phyloP scores from a whole-genome alignment of 1,140 invertebrate species.

The Adelges cooleyi region DNA sequence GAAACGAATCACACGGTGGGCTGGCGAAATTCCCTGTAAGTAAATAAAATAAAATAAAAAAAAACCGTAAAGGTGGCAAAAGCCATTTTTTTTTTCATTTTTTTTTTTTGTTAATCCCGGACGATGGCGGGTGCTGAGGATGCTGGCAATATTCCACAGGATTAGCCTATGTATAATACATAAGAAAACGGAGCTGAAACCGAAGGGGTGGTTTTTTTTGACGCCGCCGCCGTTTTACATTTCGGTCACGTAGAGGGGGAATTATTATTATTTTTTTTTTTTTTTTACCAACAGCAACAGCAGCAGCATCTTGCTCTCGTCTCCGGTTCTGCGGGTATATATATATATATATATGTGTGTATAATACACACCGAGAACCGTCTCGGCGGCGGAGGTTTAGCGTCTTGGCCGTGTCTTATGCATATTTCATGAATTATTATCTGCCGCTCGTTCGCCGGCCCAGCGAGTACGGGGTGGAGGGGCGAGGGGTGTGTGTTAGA shows the following conservation, averaged over 20 bases:
- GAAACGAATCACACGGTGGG: not conserved
- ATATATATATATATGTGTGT: not conserved
- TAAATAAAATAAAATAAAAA: constrained; percentile 14
- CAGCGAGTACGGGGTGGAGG: not conserved
- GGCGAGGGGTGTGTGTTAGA: no score
- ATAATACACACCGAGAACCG: not conserved
- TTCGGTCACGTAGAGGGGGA: constrained; percentile 26
- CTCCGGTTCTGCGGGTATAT: not conserved
- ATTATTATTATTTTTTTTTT: constrained; percentile 14
- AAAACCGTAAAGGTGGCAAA: not conserved
- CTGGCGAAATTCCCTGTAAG: not conserved
- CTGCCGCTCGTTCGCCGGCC: not conserved
- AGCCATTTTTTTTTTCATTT: not conserved
- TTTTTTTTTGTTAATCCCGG: not conserved
- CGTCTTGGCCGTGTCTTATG: constrained; percentile 13
- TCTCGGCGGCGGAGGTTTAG: not conserved
- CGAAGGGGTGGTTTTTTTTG: not conserved
- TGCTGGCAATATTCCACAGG: constrained; percentile 16
- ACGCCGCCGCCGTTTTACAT: not conserved
- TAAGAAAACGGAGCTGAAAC: constrained; percentile 1
- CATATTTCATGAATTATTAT: constrained; percentile 28
- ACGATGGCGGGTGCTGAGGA: not conserved
- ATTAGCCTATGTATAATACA: constrained; percentile 25
- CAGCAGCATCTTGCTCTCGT: not conserved
- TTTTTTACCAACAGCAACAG: not conserved